Percentiles rank a stretch among this genome's conserved stretches.
Conservation (phyloP, 2,113 vertebrate species). For the Aramus guarauna region DNA sequence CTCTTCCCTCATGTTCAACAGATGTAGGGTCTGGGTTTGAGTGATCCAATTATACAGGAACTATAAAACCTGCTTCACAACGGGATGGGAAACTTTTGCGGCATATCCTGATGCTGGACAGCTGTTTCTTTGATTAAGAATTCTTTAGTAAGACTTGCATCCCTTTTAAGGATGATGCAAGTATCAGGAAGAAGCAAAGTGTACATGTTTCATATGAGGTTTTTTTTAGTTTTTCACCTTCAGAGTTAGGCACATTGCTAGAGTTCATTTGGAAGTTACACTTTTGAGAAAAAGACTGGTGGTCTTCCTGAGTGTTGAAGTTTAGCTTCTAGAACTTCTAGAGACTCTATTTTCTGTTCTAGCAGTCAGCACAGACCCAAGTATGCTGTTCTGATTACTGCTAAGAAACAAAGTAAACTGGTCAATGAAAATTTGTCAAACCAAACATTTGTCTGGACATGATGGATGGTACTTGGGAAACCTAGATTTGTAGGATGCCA, state of each 20-base stretch:
- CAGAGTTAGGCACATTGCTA: neutral
- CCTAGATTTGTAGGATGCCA: neutral
- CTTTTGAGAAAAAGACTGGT: neutral
- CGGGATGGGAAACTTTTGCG: neutral
- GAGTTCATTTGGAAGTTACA: neutral
- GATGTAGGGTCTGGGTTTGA: neutral
- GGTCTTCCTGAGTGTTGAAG: neutral
- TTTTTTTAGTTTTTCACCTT: neutral
- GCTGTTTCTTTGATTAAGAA: neutral
- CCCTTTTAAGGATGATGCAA: neutral
- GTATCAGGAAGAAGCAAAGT: neutral
- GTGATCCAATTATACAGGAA: neutral
- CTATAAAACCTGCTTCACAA: neutral
- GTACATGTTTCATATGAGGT: rapidly evolving
- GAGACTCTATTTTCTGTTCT: neutral
- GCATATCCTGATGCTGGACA: neutral
- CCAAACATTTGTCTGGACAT: neutral
- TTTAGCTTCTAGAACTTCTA: neutral
- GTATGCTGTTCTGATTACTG: neutral
- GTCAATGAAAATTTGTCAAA: neutral
- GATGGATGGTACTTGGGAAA: neutral
- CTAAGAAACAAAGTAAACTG: neutral
- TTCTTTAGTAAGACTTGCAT: neutral
- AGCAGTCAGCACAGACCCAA: neutral
- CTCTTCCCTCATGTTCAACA: neutral